Conservation (phyloP, 2,113 vertebrate genomes). For the Isurus oxyrinchus region DNA sequence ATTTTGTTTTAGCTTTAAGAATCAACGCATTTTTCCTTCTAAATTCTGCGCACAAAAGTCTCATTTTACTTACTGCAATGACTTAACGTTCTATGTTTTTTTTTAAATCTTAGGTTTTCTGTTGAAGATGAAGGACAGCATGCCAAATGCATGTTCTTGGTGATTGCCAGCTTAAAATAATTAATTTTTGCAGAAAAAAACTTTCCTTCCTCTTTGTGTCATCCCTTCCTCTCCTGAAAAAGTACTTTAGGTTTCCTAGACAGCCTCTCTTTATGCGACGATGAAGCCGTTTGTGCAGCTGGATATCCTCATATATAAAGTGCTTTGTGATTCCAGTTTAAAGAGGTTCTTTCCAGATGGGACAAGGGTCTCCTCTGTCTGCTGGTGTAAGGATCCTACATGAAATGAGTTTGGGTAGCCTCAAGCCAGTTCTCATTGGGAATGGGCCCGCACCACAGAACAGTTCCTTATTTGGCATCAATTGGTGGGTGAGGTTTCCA, state of each 20-base stretch:
- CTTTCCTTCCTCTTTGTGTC: slow-evolving; percentile 35
- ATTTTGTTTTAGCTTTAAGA: neutral
- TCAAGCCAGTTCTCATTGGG: neutral
- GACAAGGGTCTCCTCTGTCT: slow-evolving; percentile 17
- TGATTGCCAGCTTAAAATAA: slow-evolving; percentile 21
- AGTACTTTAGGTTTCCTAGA: slow-evolving; percentile 12
- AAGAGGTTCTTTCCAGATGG: slow-evolving; percentile 1
- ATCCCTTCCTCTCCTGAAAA: slow-evolving; percentile 28
- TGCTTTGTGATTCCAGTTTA: slow-evolving; percentile 34
- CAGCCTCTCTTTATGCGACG: slow-evolving; percentile 36
- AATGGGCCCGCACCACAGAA: neutral
- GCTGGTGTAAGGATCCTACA: neutral
- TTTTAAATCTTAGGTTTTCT: neutral
- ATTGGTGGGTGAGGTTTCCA: neutral
- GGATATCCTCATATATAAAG: slow-evolving; percentile 20
- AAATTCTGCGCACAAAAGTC: neutral
- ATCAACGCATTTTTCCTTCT: neutral
- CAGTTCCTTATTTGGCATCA: neutral
- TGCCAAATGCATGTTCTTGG: neutral
- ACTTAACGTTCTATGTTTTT: neutral
- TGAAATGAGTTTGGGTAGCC: neutral
- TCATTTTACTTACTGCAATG: slow-evolving; percentile 7
- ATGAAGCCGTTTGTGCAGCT: slow-evolving; percentile 15
- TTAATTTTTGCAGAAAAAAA: slow-evolving; percentile 5
- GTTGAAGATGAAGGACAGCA: neutral